Percentiles rank a stretch among this genome's conserved stretches.
phyloP scores from a whole-genome alignment of 2,113 vertebrate species.

The Indri indri region DNA sequence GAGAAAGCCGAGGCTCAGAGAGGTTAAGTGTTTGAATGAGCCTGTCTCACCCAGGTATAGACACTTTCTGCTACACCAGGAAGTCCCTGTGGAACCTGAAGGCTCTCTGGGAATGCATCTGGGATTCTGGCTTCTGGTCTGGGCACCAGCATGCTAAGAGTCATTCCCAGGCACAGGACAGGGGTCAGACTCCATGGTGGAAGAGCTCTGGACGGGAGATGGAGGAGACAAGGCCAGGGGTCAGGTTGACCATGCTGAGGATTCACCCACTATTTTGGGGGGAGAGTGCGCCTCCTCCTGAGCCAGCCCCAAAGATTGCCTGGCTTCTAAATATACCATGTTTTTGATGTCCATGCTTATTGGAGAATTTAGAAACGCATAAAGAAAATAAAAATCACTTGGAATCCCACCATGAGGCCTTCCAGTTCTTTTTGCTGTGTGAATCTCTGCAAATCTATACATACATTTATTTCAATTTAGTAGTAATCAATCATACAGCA shows the following conservation, averaged over 20 bases:
- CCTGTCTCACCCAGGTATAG: background rate
- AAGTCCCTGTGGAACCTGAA: background rate
- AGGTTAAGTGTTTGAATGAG: background rate
- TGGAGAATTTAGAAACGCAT: conserved; percentile 22
- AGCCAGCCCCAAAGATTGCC: background rate
- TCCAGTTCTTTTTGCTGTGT: background rate
- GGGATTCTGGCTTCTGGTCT: background rate
- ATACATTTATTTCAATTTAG: background rate
- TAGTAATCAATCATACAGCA: background rate
- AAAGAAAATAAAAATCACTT: conserved; percentile 30
- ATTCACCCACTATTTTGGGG: background rate
- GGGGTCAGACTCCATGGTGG: background rate
- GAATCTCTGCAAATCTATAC: background rate
- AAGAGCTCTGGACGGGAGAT: background rate
- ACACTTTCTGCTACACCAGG: background rate
- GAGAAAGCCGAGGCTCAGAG: background rate
- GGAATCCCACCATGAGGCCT: background rate
- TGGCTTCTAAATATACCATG: background rate
- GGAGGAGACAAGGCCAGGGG: background rate
- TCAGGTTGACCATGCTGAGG: background rate
- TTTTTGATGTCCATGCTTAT: background rate
- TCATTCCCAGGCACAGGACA: background rate
- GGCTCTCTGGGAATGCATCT: background rate
- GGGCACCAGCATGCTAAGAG: background rate
- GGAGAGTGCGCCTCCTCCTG: background rate